Evolutionary conservation across 2,797 vertebrate species (phyloP).

Genomic region (Scolopax bukidnonensis): DNA sequence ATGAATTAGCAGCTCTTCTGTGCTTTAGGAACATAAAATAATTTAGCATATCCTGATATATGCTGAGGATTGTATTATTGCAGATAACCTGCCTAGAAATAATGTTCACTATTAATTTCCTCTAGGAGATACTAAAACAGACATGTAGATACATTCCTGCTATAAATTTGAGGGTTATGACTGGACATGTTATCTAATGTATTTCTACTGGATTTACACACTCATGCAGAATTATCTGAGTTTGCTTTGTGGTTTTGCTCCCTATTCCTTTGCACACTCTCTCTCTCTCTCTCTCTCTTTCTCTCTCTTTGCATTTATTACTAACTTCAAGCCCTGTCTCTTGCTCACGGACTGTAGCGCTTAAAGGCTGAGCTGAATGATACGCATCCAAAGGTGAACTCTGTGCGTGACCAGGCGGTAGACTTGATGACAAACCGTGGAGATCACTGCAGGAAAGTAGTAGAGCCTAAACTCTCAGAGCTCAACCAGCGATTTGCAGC

Average conservation of each 20-base stretch:
- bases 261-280: slow-evolving; percentile 73
- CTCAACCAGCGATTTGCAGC: slow-evolving; percentile 87
- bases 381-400: slow-evolving; percentile 87
- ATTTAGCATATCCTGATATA: background rate
- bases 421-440: slow-evolving; percentile 91
- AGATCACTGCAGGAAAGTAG: slow-evolving; percentile 89
- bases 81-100: background rate
- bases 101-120: background rate
- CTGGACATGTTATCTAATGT: background rate
- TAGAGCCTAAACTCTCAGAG: slow-evolving; percentile 89
- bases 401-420: slow-evolving; percentile 84
- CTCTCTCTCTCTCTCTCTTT: slow-evolving; percentile 51
- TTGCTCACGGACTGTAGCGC: slow-evolving; percentile 84
- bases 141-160: background rate
- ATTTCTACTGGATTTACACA: background rate
- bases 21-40: background rate
- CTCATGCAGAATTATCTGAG: slow-evolving; percentile 15
- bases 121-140: background rate
- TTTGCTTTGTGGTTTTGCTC: slow-evolving; percentile 58
- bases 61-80: background rate
- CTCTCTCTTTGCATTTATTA: slow-evolving; percentile 70
- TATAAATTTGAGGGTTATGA: background rate
- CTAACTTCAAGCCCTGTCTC: slow-evolving; percentile 81
- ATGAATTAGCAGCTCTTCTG: background rate
- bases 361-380: slow-evolving; percentile 92